Evolutionary conservation across 2,113 vertebrate genomes (phyloP).

Genomic region (Deroptyus accipitrinus): DNA sequence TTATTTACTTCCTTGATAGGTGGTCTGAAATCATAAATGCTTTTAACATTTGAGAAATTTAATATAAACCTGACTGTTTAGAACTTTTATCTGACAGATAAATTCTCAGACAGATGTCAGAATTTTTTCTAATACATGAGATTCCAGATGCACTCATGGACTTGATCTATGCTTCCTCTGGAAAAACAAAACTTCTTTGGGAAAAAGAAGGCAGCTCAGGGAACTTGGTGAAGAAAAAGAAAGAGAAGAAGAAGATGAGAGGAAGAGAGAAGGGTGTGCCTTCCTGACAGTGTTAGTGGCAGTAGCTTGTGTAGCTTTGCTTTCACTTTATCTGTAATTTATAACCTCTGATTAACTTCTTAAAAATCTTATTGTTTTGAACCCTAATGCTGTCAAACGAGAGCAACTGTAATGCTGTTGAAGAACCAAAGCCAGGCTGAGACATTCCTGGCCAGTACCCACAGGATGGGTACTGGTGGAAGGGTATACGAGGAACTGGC

Average conservation of each 20-base stretch:
- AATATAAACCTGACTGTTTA: neutral
- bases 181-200: neutral
- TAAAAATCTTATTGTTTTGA: neutral
- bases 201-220: neutral
- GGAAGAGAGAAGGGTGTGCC: neutral
- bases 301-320: neutral
- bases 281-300: neutral
- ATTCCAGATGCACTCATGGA: neutral
- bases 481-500: neutral
- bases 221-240: neutral
- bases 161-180: rapidly evolving
- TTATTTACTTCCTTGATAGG: neutral
- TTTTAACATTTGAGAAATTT: neutral
- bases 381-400: neutral
- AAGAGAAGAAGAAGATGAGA: neutral
- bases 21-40: neutral
- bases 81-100: neutral
- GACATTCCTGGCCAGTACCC: rapidly evolving
- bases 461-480: neutral
- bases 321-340: neutral
- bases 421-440: neutral
- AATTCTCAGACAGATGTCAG: neutral
- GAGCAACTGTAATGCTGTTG: neutral
- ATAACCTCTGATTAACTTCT: neutral
- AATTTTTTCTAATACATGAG: neutral